These are phyloP conservation scores for Anolis apletophallus DNA, from an alignment of 2,797 vertebrate species.

Conservation along the genomic window DNA sequence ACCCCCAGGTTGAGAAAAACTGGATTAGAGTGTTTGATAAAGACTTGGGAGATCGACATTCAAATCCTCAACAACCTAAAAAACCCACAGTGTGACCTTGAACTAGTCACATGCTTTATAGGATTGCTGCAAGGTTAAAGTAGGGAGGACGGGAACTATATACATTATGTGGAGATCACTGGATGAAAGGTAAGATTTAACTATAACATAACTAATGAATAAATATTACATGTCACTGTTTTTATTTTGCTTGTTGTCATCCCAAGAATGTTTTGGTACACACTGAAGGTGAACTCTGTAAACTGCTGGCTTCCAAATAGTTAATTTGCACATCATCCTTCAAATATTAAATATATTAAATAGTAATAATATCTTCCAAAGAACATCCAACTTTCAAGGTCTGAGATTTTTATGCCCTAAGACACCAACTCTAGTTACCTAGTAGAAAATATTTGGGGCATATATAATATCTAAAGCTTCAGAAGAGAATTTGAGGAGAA, in stretches of 20 bases:
- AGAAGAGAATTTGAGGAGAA: constrained; percentile 27
- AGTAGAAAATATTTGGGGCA: background rate
- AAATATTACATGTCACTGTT: background rate
- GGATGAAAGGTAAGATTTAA: background rate
- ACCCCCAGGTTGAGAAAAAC: too few relatives aligned
- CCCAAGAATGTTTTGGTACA: background rate
- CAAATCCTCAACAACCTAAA: too few relatives aligned
- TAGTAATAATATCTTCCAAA: background rate
- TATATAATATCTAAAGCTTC: background rate
- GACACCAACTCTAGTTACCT: background rate
- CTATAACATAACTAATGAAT: background rate
- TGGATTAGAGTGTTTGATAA: too few relatives aligned
- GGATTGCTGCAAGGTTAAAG: background rate
- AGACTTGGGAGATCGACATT: too few relatives aligned
- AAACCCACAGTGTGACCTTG: too few relatives aligned
- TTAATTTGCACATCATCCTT: background rate
- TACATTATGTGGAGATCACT: background rate
- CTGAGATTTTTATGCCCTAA: background rate
- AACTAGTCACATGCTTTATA: background rate
- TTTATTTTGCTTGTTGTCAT: background rate
- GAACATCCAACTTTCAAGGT: background rate
- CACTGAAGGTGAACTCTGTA: background rate
- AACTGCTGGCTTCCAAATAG: background rate
- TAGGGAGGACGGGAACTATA: background rate
- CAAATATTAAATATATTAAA: background rate